Conservation (phyloP, 2,797 vertebrate genomes). For the Sylvia borin region DNA sequence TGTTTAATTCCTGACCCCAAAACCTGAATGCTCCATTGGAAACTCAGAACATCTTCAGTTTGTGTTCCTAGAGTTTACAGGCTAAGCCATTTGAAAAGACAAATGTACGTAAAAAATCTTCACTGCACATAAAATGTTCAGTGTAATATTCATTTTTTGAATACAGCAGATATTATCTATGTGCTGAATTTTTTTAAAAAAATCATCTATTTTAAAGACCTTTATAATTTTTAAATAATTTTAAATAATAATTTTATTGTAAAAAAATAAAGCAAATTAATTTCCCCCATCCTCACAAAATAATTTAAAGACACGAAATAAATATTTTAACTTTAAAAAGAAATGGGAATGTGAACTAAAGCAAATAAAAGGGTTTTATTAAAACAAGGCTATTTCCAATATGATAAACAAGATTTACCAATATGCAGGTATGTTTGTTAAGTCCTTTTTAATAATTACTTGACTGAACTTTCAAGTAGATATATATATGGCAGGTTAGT, state of each 20-base stretch:
- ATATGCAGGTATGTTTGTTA: not conserved
- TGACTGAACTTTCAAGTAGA: not conserved
- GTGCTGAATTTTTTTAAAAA: rapidly evolving
- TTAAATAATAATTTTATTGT: not conserved
- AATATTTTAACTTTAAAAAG: not conserved
- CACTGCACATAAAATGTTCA: not conserved
- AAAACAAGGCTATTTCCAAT: not conserved
- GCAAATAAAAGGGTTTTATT: not conserved
- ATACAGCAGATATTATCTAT: not conserved
- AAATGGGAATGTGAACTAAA: not conserved
- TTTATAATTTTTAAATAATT: not conserved
- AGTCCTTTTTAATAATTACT: not conserved
- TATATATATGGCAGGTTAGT: not conserved
- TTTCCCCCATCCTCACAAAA: not conserved
- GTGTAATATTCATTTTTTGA: not conserved
- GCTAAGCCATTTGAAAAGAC: not conserved
- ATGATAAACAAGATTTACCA: not conserved
- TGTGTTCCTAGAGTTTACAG: not conserved
- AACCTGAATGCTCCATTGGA: not conserved
- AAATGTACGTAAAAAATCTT: not conserved
- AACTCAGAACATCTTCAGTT: not conserved
- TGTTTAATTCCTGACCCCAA: not conserved
- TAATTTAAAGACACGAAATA: not conserved
- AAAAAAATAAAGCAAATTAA: not conserved
- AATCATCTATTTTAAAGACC: rapidly evolving